These are phyloP conservation scores for Parambassis ranga DNA, from an alignment of 2,797 vertebrate genomes.

Conservation along the genomic window DNA sequence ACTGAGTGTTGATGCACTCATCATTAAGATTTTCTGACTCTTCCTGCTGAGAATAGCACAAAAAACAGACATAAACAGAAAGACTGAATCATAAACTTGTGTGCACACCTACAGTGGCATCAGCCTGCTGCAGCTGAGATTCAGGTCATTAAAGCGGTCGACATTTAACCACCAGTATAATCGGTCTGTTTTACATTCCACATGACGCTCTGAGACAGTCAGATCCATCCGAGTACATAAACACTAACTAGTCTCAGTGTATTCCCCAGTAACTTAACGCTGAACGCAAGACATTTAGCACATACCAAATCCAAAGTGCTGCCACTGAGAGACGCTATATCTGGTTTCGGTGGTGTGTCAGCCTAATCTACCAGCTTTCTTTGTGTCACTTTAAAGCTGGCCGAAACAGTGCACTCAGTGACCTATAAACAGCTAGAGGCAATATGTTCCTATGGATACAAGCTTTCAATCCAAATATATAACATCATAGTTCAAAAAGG, in stretches of 20 bases:
- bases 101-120: neutral
- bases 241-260: constrained; percentile 1
- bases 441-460: too few species aligned
- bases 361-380: neutral
- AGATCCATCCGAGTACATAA: constrained; percentile 10
- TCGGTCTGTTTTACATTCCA: constrained; percentile 52
- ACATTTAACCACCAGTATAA: constrained; percentile 25
- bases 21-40: constrained; percentile 32
- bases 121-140: neutral
- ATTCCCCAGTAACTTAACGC: constrained; percentile 31
- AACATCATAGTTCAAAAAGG: neutral
- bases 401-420: constrained; percentile 6
- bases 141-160: neutral
- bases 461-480: neutral
- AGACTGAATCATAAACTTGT: neutral
- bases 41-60: constrained; percentile 53
- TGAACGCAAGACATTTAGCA: constrained; percentile 38
- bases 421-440: constrained; percentile 20
- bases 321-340: constrained; percentile 45
- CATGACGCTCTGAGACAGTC: neutral
- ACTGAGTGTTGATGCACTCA: constrained; percentile 38
- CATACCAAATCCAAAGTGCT: constrained; percentile 20
- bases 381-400: neutral
- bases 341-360: constrained; percentile 49
- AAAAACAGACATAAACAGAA: neutral